Base-by-base conservation (phyloP, 2,797 vertebrate species). In the Spinus pinus region DNA sequence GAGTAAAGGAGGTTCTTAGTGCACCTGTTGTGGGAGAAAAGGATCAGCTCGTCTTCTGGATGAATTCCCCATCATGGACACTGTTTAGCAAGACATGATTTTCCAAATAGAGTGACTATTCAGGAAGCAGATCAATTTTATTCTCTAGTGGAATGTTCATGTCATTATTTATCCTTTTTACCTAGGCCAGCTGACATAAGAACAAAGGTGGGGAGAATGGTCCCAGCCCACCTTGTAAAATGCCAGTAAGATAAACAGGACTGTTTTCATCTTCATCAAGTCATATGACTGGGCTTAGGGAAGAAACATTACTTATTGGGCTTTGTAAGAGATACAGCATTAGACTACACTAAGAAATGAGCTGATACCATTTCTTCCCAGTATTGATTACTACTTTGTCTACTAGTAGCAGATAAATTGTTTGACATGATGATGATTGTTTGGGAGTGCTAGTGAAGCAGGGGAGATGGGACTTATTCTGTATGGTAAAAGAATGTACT, bases 1-100 rank as follows among this genome's bases (percentile, higher is more conserved):
- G 41, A 25, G 6, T 15, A 10, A 66, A 58, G 7, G 31, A 78
- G 2, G n/a, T 47, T 90, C 42, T 51, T 56, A 12, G 9, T 9
- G 3, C 6, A 9, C 20, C 41, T 77, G 12, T 31, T 31, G 1
- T 0, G 3, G 19, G 1, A 4, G 50, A 67, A 67, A 71, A 86
- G 19, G 9, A 28, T 15, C 33, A 49, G 2, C 6, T 81, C 2
- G 19, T 44, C 42, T 67, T 69, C 42, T 69, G 41, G 24, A 73
- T 69, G 24, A 37, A 54, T 67, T 67, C 3, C 7, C 14, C 5
- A 0, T 27, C 35, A 10, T 27, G 23, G 39, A 25, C 27, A 14
- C 20, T 58, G 27, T 28, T 51, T 73, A 73, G 37, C 20, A 17
- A 11, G 24, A n/a, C 22, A 60, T 39, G 28, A 15, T 47, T 77